Evolutionary conservation across 2,113 vertebrate species (phyloP).

Genomic region (Pelvicachromis taeniatus): DNA sequence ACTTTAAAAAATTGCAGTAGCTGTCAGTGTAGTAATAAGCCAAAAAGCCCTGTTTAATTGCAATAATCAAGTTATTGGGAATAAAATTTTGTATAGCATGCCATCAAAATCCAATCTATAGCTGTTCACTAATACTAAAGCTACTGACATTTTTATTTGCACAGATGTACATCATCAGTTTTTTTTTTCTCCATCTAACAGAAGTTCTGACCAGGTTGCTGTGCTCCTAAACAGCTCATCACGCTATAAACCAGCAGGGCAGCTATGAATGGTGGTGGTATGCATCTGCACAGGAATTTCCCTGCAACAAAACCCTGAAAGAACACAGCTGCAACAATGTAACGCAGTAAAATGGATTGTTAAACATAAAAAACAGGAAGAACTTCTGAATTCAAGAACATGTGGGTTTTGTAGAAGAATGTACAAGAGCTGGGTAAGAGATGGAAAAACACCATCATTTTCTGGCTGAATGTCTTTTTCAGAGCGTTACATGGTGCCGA

Average conservation of each 20-base stretch:
- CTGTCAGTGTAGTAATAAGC: background rate
- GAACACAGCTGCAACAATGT: slow-evolving; percentile 9
- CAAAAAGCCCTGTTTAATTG: background rate
- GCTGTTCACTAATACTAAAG: no score
- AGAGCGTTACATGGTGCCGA: background rate
- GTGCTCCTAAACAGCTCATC: background rate
- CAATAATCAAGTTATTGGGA: background rate
- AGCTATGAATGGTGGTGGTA: background rate
- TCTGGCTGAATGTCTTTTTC: background rate
- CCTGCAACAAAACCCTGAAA: background rate
- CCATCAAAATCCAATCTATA: no score
- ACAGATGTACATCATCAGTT: background rate
- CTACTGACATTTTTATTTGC: background rate
- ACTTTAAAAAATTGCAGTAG: background rate
- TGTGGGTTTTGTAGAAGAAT: background rate
- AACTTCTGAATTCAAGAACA: background rate
- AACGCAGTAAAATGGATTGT: background rate
- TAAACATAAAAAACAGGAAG: slow-evolving; percentile 22
- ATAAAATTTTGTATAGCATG: background rate
- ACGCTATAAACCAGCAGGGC: background rate
- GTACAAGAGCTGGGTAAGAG: background rate
- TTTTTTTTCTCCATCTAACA: background rate
- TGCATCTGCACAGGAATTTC: background rate
- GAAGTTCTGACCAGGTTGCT: background rate
- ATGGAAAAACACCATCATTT: background rate